Percentiles rank a stretch among this genome's conserved stretches.
phyloP scores from a whole-genome alignment of 2,797 vertebrate species.

The Pagetopsis macropterus region DNA sequence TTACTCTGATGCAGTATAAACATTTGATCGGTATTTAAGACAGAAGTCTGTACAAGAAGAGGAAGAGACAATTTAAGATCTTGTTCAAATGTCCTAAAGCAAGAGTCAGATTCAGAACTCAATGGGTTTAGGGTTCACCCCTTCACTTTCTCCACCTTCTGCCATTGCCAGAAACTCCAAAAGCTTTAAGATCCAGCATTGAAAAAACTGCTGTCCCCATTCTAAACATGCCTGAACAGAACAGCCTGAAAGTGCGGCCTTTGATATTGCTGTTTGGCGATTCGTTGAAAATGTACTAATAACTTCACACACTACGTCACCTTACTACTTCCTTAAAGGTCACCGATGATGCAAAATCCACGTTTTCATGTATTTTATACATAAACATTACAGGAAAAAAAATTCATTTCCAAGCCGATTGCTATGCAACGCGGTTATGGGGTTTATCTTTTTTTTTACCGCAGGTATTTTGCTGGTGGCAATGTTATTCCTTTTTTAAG shows the following conservation, averaged over 20 bases:
- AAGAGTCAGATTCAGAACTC: not conserved
- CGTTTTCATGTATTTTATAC: no score
- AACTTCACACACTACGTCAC: no score
- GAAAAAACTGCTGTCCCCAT: not conserved
- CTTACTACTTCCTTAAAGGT: no score
- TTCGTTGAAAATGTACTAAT: not conserved
- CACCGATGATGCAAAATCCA: no score
- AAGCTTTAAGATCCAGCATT: no score
- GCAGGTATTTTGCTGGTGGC: no score
- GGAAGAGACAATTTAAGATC: conserved; percentile 12
- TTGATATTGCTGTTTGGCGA: not conserved
- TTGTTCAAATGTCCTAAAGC: not conserved
- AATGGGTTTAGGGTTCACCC: not conserved
- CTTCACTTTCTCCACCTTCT: not conserved
- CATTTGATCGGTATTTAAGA: conserved; percentile 31
- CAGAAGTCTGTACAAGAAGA: not conserved
- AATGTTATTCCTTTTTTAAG: no score
- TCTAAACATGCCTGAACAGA: not conserved
- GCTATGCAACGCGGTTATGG: no score
- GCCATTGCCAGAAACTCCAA: not conserved
- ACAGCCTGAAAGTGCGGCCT: not conserved
- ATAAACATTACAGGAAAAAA: no score
- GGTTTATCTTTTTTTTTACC: no score
- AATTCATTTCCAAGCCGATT: no score
- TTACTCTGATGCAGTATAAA: conserved; percentile 11